Conservation (phyloP, 2,797 vertebrate genomes). For the Myripristis murdjan region DNA sequence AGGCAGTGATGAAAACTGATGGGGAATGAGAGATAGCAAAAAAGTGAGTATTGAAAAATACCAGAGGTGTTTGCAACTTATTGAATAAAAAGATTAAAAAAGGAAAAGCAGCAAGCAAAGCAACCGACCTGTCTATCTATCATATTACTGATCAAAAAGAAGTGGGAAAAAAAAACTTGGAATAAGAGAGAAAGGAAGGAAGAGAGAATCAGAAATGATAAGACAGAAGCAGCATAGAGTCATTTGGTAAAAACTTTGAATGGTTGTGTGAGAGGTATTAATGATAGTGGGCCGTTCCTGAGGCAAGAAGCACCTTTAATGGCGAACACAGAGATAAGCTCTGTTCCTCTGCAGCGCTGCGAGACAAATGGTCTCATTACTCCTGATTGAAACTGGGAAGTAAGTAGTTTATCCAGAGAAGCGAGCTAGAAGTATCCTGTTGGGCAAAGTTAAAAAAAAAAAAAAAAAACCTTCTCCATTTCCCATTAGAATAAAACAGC, state of each 20-base stretch:
- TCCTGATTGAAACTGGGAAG: constrained; percentile 59
- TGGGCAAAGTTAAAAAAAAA: constrained; percentile 18
- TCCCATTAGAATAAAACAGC: constrained; percentile 30
- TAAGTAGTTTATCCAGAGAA: constrained; percentile 54
- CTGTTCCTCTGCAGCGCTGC: constrained; percentile 54
- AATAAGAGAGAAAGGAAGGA: neutral
- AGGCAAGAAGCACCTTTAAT: constrained; percentile 69
- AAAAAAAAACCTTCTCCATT: neutral
- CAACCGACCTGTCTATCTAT: constrained; percentile 7
- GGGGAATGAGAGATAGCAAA: neutral
- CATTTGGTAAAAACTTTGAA: constrained; percentile 40
- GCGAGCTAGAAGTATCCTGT: constrained; percentile 30
- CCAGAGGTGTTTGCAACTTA: neutral
- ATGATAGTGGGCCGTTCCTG: constrained; percentile 54
- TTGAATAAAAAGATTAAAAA: constrained; percentile 16
- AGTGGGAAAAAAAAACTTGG: neutral
- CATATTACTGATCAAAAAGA: neutral
- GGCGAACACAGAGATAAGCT: constrained; percentile 73
- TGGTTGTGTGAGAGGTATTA: constrained; percentile 67
- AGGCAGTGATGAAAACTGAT: neutral
- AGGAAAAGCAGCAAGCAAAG: constrained; percentile 10
- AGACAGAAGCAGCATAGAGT: constrained; percentile 9
- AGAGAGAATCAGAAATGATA: neutral
- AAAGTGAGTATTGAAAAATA: constrained; percentile 27
- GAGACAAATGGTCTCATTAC: constrained; percentile 83